A percentile compares a stretch with the other conserved stretches of the same genome.
Evolutionary conservation across 2,888 invertebrate genomes (phyloP).

Genomic region (Parapristionchus giblindavisi): DNA sequence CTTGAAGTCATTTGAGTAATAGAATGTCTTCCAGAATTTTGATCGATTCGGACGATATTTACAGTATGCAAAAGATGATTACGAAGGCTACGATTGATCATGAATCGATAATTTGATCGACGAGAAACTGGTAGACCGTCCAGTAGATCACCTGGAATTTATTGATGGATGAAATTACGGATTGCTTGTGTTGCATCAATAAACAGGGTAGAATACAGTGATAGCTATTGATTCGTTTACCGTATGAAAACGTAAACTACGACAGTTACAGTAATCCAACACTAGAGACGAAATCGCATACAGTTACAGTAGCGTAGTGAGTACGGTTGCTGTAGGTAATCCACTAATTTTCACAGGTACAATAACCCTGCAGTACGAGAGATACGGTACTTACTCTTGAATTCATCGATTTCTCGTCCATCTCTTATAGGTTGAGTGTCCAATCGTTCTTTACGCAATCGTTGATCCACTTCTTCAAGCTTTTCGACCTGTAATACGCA

Average conservation of each 20-base stretch:
- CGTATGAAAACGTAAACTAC: no score
- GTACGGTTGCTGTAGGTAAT: no score
- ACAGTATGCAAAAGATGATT: constrained; percentile 59
- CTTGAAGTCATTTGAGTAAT: constrained; percentile 69
- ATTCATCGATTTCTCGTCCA: constrained; percentile 59
- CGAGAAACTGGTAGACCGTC: constrained; percentile 43
- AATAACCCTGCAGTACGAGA: no score
- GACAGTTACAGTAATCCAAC: no score
- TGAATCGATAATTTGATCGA: neutral
- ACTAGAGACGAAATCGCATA: no score
- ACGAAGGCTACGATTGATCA: constrained; percentile 52
- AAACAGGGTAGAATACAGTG: no score
- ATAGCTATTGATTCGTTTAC: no score
- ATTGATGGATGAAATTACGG: no score
- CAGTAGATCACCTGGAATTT: constrained; percentile 18
- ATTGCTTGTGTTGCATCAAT: no score
- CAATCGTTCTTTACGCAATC: constrained; percentile 48
- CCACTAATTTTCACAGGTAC: no score
- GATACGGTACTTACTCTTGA: constrained; percentile 34
- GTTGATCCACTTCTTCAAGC: constrained; percentile 61
- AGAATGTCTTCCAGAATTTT: constrained; percentile 69
- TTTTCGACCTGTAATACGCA: constrained; percentile 55
- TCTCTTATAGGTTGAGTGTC: constrained; percentile 58
- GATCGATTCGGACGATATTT: constrained; percentile 66
- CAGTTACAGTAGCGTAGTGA: no score